Percentiles rank a stretch among this genome's conserved stretches.
These are phyloP conservation scores for Gymnoscopelus braueri DNA, from an alignment of 2,797 vertebrate genomes.

Conservation along the genomic window DNA sequence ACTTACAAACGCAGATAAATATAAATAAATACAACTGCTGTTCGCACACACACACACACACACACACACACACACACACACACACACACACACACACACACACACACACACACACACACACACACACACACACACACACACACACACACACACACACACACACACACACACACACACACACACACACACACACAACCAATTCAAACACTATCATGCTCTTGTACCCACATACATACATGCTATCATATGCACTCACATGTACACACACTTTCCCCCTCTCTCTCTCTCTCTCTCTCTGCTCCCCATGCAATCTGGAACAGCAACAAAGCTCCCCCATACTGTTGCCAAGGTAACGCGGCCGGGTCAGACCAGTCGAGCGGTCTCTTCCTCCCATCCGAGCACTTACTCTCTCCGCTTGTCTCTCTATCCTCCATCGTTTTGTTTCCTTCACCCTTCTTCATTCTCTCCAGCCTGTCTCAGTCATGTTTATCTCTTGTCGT, in stretches of 20 bases:
- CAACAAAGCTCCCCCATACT: constrained; percentile 66
- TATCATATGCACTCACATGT: no score
- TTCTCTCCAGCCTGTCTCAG: constrained; percentile 18
- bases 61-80: no score
- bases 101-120: no score
- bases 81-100: no score
- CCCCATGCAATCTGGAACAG: constrained; percentile 65
- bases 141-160: no score
- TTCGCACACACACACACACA: no score
- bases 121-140: not conserved
- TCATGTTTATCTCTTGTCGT: constrained; percentile 1
- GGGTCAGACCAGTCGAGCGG: constrained; percentile 70
- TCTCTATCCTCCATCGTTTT: constrained; percentile 17
- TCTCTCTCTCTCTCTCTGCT: constrained; percentile 6
- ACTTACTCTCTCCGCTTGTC: constrained; percentile 32
- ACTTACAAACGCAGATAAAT: not conserved
- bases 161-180: no score
- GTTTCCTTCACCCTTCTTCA: constrained; percentile 3
- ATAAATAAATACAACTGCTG: not conserved
- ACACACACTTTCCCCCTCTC: not conserved
- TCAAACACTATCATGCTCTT: no score
- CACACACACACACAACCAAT: no score
- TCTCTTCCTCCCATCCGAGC: constrained; percentile 44
- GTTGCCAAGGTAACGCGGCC: constrained; percentile 75
- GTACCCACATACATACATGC: no score